phyloP scores from a whole-genome alignment of 2,888 invertebrate species.

The Tetramorium bicarinatum region DNA sequence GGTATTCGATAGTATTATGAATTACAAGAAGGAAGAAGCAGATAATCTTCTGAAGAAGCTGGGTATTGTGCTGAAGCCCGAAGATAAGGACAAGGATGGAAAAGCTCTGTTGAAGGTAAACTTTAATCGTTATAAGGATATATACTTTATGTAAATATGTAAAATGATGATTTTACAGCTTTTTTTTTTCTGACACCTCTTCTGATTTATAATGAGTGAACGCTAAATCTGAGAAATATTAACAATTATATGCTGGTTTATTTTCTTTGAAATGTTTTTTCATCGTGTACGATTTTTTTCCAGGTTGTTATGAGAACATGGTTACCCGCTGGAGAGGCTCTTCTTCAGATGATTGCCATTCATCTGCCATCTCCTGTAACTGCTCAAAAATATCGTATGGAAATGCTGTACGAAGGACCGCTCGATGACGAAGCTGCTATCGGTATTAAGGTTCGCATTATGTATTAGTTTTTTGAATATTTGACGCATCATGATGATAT shows the following conservation, averaged over 20 bases:
- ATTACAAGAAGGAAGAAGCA: slow-evolving; percentile 98
- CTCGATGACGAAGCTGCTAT: slow-evolving; percentile 97
- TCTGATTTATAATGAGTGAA: slow-evolving; percentile 82
- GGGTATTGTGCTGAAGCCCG: slow-evolving; percentile 96
- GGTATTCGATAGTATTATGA: slow-evolving; percentile 95
- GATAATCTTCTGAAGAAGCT: slow-evolving; percentile 95
- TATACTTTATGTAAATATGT: slow-evolving; percentile 1
- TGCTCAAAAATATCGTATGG: slow-evolving; percentile 99
- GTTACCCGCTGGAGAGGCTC: slow-evolving; percentile 99
- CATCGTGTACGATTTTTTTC: slow-evolving; percentile 16
- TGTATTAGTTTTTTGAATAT: not conserved
- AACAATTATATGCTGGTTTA: not conserved
- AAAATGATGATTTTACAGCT: slow-evolving; percentile 81
- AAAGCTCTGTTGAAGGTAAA: slow-evolving; percentile 97
- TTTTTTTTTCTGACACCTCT: slow-evolving; percentile 86
- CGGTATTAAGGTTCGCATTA: slow-evolving; percentile 90
- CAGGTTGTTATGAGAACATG: slow-evolving; percentile 99
- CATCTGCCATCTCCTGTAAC: slow-evolving; percentile 99
- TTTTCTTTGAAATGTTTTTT: not conserved
- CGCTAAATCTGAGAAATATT: not conserved
- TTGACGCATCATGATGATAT: slow-evolving; percentile 80
- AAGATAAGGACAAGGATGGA: slow-evolving; percentile 98
- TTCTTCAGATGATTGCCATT: slow-evolving; percentile 99
- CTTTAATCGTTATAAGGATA: not conserved
- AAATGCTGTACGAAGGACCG: slow-evolving; percentile 99